phyloP scores from a whole-genome alignment of 2,113 vertebrate genomes.

The Callionymus lyra region DNA sequence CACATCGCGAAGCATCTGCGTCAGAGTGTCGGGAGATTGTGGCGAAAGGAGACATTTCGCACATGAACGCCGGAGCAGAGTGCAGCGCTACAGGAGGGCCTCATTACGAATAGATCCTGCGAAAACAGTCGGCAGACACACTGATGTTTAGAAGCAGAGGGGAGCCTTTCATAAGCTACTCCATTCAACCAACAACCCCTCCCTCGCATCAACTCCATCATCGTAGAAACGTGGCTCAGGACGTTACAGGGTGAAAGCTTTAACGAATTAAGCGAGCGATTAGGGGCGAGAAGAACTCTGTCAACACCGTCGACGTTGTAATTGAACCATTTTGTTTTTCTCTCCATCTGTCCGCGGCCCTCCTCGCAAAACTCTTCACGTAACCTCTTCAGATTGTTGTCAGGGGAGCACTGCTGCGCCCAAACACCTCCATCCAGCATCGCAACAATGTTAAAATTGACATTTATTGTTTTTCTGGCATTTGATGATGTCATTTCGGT shows the following conservation, averaged over 20 bases:
- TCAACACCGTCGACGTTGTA: constrained; percentile 36
- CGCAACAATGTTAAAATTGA: constrained; percentile 42
- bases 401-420: constrained; percentile 16
- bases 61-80: constrained; percentile 44
- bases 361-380: constrained; percentile 5
- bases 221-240: constrained; percentile 42
- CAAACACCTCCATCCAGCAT: constrained; percentile 20
- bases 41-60: constrained; percentile 54
- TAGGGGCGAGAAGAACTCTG: constrained; percentile 57
- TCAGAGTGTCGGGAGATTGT: constrained; percentile 57
- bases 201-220: constrained; percentile 32
- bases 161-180: constrained; percentile 57
- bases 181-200: constrained; percentile 26
- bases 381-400: constrained; percentile 18
- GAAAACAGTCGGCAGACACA: constrained; percentile 39
- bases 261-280: constrained; percentile 61
- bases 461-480: constrained; percentile 32
- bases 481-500: constrained; percentile 30
- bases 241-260: constrained; percentile 42
- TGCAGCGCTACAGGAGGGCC: constrained; percentile 50
- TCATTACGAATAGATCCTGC: constrained; percentile 50
- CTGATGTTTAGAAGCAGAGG: constrained; percentile 54
- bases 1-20: constrained; percentile 59
- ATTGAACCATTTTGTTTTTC: constrained; percentile 38
- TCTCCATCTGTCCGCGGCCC: constrained; percentile 28